Evolutionary conservation across 2,888 invertebrate species (phyloP).

Genomic region (Chloromyia formosa): DNA sequence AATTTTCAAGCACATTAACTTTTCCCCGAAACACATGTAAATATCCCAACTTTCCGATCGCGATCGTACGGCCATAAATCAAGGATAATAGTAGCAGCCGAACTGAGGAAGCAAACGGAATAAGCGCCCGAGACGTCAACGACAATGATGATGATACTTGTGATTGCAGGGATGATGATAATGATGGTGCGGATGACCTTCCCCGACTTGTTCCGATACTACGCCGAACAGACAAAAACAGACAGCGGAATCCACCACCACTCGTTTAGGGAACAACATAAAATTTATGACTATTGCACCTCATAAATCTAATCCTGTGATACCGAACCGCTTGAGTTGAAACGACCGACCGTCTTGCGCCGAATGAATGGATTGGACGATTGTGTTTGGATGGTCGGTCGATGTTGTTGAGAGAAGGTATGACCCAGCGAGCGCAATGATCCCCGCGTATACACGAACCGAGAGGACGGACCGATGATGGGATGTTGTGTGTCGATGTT

Average conservation of each 20-base stretch:
- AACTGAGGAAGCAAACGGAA: not conserved
- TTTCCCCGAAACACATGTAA: constrained; percentile 34
- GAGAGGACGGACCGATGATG: constrained; percentile 7
- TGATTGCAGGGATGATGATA: no score
- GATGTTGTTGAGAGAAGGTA: no score
- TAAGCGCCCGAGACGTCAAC: not conserved
- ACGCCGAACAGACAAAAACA: constrained; percentile 39
- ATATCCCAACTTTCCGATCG: not conserved
- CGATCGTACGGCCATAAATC: constrained; percentile 27
- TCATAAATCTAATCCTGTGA: constrained; percentile 50
- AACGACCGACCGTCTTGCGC: not conserved
- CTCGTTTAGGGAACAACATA: constrained; percentile 38
- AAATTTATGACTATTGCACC: constrained; percentile 52
- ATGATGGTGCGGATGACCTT: constrained; percentile 15
- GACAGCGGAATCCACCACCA: not conserved
- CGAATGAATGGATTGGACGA: not conserved
- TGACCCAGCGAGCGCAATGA: no score
- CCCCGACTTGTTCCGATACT: not conserved
- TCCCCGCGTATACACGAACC: not conserved
- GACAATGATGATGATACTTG: no score
- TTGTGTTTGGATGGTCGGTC: no score
- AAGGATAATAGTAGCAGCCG: constrained; percentile 15
- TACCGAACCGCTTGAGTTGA: not conserved
- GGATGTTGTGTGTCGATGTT: constrained; percentile 20
- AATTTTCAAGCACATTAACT: constrained; percentile 36